phyloP scores from a whole-genome alignment of 2,888 invertebrate species.

The Plusia festucae region DNA sequence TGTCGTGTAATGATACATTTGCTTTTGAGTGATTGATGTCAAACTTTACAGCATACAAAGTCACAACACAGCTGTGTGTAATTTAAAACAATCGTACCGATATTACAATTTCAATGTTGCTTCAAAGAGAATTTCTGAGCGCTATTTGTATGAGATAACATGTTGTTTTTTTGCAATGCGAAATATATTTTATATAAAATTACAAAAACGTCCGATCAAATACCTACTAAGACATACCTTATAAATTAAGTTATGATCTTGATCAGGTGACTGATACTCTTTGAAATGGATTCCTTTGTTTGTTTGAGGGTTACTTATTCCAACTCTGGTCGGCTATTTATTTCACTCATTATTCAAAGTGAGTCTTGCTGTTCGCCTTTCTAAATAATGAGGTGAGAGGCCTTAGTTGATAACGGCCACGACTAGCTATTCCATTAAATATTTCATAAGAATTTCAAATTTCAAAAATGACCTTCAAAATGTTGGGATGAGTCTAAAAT shows the following conservation, averaged over 20 bases:
- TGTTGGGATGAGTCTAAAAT: conserved; percentile 32
- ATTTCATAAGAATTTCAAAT: conserved; percentile 43
- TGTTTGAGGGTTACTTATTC: conserved; percentile 58
- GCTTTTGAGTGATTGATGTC: background rate
- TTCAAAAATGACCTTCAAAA: conserved; percentile 53
- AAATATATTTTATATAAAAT: no score
- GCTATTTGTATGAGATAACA: background rate
- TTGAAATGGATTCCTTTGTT: conserved; percentile 42
- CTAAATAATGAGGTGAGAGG: conserved; percentile 47
- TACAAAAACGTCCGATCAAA: no score
- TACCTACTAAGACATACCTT: no score
- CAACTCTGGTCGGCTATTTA: conserved; percentile 57
- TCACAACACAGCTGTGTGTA: background rate
- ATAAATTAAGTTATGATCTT: background rate
- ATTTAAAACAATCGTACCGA: background rate
- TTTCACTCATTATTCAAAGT: conserved; percentile 62
- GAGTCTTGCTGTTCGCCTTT: conserved; percentile 46
- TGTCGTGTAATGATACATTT: background rate
- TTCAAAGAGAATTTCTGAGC: background rate
- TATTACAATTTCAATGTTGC: background rate
- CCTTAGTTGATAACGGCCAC: conserved; percentile 28
- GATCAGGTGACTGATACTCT: background rate
- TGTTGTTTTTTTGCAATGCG: background rate
- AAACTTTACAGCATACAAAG: background rate
- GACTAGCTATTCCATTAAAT: conserved; percentile 49